These are phyloP conservation scores for Pollenia griseotomentosa DNA, from an alignment of 2,888 invertebrate species.

Conservation along the genomic window DNA sequence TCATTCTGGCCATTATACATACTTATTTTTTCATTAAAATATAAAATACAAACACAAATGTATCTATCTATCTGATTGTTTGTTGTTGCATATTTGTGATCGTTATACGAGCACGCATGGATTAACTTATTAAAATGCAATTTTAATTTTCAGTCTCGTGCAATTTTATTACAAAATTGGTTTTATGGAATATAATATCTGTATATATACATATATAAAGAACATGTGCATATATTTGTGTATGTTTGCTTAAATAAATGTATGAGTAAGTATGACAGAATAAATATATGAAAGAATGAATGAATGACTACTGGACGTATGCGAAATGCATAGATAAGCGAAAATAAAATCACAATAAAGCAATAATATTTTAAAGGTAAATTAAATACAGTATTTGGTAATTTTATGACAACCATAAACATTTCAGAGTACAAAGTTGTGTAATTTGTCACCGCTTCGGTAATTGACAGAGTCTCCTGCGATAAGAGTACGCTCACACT, in stretches of 20 bases:
- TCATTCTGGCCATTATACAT: slow-evolving; percentile 52
- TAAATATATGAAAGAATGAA: slow-evolving; percentile 7
- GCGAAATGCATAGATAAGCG: slow-evolving; percentile 81
- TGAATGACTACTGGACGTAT: slow-evolving; percentile 69
- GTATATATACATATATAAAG: slow-evolving; percentile 36
- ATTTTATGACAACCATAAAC: slow-evolving; percentile 29
- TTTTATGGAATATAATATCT: slow-evolving; percentile 77
- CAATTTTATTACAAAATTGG: slow-evolving; percentile 83
- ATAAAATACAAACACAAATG: slow-evolving; percentile 8
- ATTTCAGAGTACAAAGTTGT: neutral
- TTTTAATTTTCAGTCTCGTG: slow-evolving; percentile 82
- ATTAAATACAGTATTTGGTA: slow-evolving; percentile 29
- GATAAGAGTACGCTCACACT: too few relatives aligned
- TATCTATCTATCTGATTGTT: slow-evolving; percentile 4
- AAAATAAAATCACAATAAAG: slow-evolving; percentile 65
- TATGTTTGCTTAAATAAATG: slow-evolving; percentile 13
- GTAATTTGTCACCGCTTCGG: neutral
- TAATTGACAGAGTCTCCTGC: neutral
- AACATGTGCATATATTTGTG: slow-evolving; percentile 11
- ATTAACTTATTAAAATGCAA: slow-evolving; percentile 84
- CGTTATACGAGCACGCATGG: slow-evolving; percentile 78
- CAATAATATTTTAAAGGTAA: slow-evolving; percentile 49
- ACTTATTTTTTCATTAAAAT: slow-evolving; percentile 68
- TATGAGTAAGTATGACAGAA: neutral
- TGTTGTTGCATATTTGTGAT: slow-evolving; percentile 59